phyloP scores from a whole-genome alignment of 1,140 invertebrate species.

The Pogonomyrmex barbatus region DNA sequence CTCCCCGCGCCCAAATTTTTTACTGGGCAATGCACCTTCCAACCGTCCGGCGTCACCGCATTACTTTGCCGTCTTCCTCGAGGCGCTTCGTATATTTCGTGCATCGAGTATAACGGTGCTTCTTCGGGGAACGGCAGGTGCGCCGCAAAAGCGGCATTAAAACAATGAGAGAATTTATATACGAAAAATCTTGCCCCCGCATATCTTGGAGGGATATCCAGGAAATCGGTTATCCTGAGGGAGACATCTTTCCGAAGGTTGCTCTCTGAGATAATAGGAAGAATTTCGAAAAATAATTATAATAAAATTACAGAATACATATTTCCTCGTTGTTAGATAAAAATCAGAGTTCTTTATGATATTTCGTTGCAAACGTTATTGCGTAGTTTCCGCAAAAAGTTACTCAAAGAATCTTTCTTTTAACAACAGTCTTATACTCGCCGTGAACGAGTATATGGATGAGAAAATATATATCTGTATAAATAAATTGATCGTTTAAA shows the following conservation, averaged over 20 bases:
- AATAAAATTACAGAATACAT: not conserved
- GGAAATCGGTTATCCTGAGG: not conserved
- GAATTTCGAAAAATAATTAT: slow-evolving; percentile 13
- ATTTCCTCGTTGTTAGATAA: not conserved
- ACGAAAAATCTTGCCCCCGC: slow-evolving; percentile 11
- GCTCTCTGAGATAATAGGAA: not conserved
- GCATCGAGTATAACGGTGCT: slow-evolving; percentile 54
- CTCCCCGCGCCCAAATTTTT: slow-evolving; percentile 8
- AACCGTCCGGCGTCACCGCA: not conserved
- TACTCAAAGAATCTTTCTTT: not conserved
- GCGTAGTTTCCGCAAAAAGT: not conserved
- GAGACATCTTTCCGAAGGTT: not conserved
- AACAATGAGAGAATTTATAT: slow-evolving; percentile 35
- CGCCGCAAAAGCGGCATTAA: slow-evolving; percentile 23
- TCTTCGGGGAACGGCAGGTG: slow-evolving; percentile 45
- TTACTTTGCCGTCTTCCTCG: not conserved
- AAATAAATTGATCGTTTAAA: not conserved
- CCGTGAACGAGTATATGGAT: not conserved
- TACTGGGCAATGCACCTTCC: slow-evolving; percentile 26
- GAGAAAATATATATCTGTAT: not conserved
- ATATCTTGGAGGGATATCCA: not conserved
- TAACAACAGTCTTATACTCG: not conserved
- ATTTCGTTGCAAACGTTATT: not conserved
- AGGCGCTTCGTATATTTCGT: slow-evolving; percentile 53
- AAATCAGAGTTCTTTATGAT: not conserved